Conservation (phyloP, 2,113 vertebrate genomes). For the Vanacampus margaritifer region DNA sequence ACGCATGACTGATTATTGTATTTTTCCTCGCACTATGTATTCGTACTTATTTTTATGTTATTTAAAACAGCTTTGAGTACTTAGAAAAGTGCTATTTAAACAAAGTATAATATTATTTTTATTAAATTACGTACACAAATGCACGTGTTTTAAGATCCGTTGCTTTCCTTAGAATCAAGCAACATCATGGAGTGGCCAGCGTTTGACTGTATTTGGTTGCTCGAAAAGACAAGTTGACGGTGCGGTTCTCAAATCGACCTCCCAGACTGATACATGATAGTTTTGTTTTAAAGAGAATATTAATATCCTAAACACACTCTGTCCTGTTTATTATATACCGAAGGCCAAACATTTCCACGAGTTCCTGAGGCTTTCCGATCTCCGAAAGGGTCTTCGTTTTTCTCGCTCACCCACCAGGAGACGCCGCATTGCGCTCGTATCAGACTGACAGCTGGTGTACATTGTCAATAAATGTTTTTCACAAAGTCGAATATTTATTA, state of each 20-base stretch:
- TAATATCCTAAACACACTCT: slow-evolving; percentile 6
- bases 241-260: neutral
- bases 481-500: neutral
- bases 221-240: neutral
- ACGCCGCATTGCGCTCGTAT: neutral
- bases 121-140: too few species aligned
- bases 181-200: slow-evolving; percentile 1
- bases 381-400: slow-evolving; percentile 1
- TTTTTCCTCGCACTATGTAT: too few species aligned
- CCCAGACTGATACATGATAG: slow-evolving; percentile 4
- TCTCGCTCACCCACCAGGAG: neutral
- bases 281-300: slow-evolving; percentile 19
- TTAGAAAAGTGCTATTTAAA: too few species aligned
- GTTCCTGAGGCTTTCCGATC: neutral
- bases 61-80: too few species aligned
- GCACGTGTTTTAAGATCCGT: too few species aligned
- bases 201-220: slow-evolving; percentile 15
- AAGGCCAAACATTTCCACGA: slow-evolving; percentile 2
- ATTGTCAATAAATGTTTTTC: slow-evolving; percentile 12
- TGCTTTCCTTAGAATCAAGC: too few species aligned
- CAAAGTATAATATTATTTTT: too few species aligned
- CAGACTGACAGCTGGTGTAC: slow-evolving; percentile 6
- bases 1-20: too few species aligned
- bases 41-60: too few species aligned
- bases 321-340: slow-evolving; percentile 2